These are phyloP conservation scores for Mesoligia furuncula DNA, from an alignment of 2,888 invertebrate species.

Conservation along the genomic window DNA sequence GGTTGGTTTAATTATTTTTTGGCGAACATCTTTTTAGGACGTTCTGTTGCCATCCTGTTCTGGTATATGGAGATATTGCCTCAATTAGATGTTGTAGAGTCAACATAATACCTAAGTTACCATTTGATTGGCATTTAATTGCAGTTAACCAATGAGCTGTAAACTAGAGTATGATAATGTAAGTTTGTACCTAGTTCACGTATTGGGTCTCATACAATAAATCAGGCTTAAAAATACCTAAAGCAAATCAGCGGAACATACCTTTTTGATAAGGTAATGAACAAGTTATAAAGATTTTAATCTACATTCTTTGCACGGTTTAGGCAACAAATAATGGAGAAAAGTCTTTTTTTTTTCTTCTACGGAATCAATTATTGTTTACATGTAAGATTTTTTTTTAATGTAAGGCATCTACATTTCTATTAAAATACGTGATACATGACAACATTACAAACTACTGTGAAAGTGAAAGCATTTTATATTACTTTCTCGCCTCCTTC, in stretches of 20 bases:
- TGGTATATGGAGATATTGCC: background rate
- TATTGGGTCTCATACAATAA: background rate
- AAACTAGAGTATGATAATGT: background rate
- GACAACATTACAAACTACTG: background rate
- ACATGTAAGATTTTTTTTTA: conserved; percentile 4
- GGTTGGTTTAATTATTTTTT: background rate
- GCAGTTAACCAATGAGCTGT: background rate
- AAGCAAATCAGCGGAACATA: background rate
- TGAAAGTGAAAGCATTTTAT: conserved; percentile 4
- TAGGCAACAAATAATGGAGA: conserved; percentile 10
- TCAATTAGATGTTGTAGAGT: background rate
- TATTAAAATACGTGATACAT: background rate
- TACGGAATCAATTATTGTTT: conserved; percentile 34
- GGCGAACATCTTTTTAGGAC: background rate
- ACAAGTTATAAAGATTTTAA: conserved; percentile 24
- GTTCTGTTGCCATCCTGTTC: background rate
- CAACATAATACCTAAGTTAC: background rate
- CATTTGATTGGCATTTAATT: background rate
- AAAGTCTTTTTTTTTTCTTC: no score
- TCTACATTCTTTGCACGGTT: conserved; percentile 41
- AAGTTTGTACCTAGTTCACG: background rate
- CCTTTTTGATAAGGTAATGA: conserved; percentile 17
- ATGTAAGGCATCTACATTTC: background rate
- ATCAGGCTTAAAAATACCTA: background rate
- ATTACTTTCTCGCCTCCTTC: background rate